These are phyloP conservation scores for Tetramorium alpestre DNA, from an alignment of 1,140 invertebrate species.

Conservation along the genomic window DNA sequence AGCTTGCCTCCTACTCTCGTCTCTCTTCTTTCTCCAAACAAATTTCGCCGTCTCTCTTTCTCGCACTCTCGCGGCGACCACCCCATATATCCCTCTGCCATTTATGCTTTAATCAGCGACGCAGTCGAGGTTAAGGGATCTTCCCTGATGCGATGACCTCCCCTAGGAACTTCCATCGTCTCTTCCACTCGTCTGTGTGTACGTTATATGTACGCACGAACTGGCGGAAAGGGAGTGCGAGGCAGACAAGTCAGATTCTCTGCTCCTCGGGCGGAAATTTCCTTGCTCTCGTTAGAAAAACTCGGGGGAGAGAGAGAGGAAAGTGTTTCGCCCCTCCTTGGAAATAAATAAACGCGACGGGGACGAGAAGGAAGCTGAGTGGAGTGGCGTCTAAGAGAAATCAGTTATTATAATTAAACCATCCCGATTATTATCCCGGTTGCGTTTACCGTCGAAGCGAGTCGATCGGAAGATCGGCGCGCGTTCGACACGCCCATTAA, in stretches of 20 bases:
- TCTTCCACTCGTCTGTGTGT: neutral
- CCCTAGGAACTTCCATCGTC: constrained; percentile 60
- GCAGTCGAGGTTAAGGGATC: constrained; percentile 64
- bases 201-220: constrained; percentile 44
- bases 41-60: constrained; percentile 61
- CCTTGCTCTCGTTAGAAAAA: constrained; percentile 67
- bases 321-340: neutral
- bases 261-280: constrained; percentile 62
- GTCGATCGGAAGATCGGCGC: constrained; percentile 38
- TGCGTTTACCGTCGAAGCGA: constrained; percentile 36
- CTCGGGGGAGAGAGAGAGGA: neutral
- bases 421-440: constrained; percentile 46
- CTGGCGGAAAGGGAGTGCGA: constrained; percentile 29
- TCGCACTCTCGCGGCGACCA: constrained; percentile 24
- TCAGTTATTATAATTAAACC: constrained; percentile 71
- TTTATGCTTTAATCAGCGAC: constrained; percentile 75
- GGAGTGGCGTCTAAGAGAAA: constrained; percentile 71
- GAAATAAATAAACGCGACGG: constrained; percentile 46
- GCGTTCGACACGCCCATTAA: constrained; percentile 54
- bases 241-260: constrained; percentile 40
- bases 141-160: constrained; percentile 65
- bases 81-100: constrained; percentile 60
- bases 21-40: constrained; percentile 54
- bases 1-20: neutral
- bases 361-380: constrained; percentile 22